Evolutionary conservation across 2,888 invertebrate genomes (phyloP).

Genomic region (Sinopyrophorus schimmeli): DNA sequence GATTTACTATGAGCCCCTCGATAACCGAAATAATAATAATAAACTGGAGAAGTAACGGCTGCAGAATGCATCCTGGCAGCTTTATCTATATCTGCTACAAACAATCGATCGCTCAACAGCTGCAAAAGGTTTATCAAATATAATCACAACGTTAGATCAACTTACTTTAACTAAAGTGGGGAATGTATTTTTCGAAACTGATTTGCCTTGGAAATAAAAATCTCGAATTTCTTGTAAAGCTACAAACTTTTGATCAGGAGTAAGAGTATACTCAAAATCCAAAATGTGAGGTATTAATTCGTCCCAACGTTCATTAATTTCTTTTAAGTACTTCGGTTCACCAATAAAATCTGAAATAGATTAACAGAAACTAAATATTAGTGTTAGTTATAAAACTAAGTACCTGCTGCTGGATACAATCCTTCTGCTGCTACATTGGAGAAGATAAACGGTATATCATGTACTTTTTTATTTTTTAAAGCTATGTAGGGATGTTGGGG

Average conservation of each 20-base stretch:
- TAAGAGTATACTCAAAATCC: constrained; percentile 51
- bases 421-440: constrained; percentile 74
- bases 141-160: not conserved
- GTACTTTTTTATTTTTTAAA: constrained; percentile 62
- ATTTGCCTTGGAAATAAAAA: constrained; percentile 47
- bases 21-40: constrained; percentile 67
- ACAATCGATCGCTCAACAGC: constrained; percentile 69
- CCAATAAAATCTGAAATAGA: constrained; percentile 45
- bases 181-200: constrained; percentile 44
- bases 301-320: constrained; percentile 49
- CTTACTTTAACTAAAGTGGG: constrained; percentile 41
- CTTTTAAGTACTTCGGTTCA: constrained; percentile 40
- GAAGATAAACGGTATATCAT: constrained; percentile 71
- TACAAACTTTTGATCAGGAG: constrained; percentile 33
- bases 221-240: constrained; percentile 47
- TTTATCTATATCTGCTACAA: constrained; percentile 62
- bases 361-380: constrained; percentile 1
- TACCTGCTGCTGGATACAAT: constrained; percentile 71
- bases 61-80: constrained; percentile 64
- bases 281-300: constrained; percentile 50
- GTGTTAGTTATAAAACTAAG: not conserved
- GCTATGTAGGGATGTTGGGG: constrained; percentile 66
- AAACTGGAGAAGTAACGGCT: constrained; percentile 62
- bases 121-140: constrained; percentile 41
- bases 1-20: constrained; percentile 63